These are phyloP conservation scores for Venustaconcha ellipsiformis DNA, from an alignment of 1,140 invertebrate species.

Conservation along the genomic window DNA sequence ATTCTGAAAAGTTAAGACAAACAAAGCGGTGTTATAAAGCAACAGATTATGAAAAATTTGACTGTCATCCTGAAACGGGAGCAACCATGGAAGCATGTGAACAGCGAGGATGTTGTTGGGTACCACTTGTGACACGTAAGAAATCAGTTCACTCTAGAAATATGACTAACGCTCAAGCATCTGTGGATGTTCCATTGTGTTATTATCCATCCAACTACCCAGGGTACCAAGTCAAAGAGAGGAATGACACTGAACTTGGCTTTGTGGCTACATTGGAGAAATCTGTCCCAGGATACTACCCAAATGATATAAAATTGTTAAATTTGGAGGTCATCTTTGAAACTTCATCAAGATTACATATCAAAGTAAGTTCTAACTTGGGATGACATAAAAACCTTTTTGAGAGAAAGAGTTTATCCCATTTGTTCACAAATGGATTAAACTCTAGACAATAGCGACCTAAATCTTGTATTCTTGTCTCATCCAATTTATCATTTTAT, in stretches of 20 bases:
- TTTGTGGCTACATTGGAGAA: conserved; percentile 1
- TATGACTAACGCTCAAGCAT: conserved; percentile 6
- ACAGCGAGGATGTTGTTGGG: conserved; percentile 27
- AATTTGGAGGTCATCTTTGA: conserved; percentile 25
- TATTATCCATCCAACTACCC: conserved; percentile 26
- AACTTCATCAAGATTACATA: conserved; percentile 15
- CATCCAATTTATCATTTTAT: no score
- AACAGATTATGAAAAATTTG: conserved; percentile 18
- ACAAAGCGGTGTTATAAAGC: conserved; percentile 12
- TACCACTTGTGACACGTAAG: background rate
- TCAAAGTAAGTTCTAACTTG: conserved; percentile 6
- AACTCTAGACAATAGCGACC: background rate
- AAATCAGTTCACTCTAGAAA: background rate
- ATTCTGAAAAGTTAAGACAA: no score
- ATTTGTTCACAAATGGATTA: background rate
- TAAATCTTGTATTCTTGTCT: no score
- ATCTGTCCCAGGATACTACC: conserved; percentile 15
- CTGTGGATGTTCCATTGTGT: conserved; percentile 26
- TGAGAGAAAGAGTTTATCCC: background rate
- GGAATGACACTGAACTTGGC: conserved; percentile 14
- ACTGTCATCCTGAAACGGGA: conserved; percentile 22
- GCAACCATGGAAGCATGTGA: conserved; percentile 13
- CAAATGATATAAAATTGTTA: conserved; percentile 4
- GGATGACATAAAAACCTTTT: background rate
- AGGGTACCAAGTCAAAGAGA: conserved; percentile 8